Percentiles rank a stretch among this genome's conserved stretches.
Conservation (phyloP, 2,888 invertebrate genomes). For the Phymatocera aterrima region DNA sequence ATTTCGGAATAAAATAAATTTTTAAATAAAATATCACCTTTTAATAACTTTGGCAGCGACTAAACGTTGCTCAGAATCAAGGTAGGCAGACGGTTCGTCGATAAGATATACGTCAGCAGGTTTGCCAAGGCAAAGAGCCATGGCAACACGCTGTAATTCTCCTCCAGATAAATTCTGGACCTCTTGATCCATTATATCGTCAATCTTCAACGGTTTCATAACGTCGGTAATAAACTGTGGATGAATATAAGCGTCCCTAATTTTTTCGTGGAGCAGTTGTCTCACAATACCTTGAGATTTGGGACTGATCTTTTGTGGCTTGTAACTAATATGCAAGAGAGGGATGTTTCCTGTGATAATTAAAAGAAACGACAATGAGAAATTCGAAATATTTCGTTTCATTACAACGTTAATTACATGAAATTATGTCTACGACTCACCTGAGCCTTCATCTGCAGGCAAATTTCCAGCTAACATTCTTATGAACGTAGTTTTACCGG, state of each 20-base stretch:
- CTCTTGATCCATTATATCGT: slow-evolving; percentile 98
- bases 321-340: slow-evolving; percentile 97
- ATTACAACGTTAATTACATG: slow-evolving; percentile 25
- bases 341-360: slow-evolving; percentile 82
- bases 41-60: slow-evolving; percentile 99
- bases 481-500: slow-evolving; percentile 99
- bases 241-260: slow-evolving; percentile 97
- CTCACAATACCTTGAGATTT: slow-evolving; percentile 96
- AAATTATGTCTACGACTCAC: slow-evolving; percentile 70
- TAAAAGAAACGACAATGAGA: slow-evolving; percentile 30
- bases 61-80: slow-evolving; percentile 99
- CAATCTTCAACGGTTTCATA: slow-evolving; percentile 98
- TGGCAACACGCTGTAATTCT: slow-evolving; percentile 97
- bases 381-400: background rate
- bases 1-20: slow-evolving; percentile 24
- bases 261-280: slow-evolving; percentile 95
- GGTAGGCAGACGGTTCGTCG: slow-evolving; percentile 98
- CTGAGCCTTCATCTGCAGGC: slow-evolving; percentile 89
- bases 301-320: slow-evolving; percentile 99
- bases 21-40: slow-evolving; percentile 79
- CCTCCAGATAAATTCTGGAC: slow-evolving; percentile 99
- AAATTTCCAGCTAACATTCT: slow-evolving; percentile 98
- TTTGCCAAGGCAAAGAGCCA: slow-evolving; percentile 97
- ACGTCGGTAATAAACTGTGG: slow-evolving; percentile 99
- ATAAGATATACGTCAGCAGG: slow-evolving; percentile 99